Evolutionary conservation across 2,888 invertebrate genomes (phyloP).

Genomic region (Rhodophaea formosa): DNA sequence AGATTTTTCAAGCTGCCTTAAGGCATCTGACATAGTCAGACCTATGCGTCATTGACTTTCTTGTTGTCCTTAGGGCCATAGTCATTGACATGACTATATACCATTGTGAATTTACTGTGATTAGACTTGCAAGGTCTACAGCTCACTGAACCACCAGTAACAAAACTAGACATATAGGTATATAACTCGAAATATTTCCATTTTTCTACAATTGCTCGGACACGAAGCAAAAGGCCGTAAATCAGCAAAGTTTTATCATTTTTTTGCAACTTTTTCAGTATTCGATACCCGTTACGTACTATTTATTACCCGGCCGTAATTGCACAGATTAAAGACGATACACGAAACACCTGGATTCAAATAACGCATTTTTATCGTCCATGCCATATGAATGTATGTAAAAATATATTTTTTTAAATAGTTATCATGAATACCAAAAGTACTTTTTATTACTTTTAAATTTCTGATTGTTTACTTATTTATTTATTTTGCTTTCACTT

Average conservation of each 20-base stretch:
- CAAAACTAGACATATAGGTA: too few relatives aligned
- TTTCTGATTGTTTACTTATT: not conserved
- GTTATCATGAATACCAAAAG: not conserved
- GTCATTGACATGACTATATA: too few relatives aligned
- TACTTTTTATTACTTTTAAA: not conserved
- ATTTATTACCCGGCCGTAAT: not conserved
- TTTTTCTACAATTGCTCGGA: too few relatives aligned
- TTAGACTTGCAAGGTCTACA: too few relatives aligned
- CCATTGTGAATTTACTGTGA: too few relatives aligned
- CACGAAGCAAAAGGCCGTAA: not conserved
- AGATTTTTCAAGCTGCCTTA: too few relatives aligned
- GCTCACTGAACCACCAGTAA: too few relatives aligned
- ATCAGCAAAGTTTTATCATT: not conserved
- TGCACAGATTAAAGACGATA: not conserved
- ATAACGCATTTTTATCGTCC: not conserved
- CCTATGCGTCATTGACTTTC: too few relatives aligned
- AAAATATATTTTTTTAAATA: not conserved
- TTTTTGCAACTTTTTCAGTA: not conserved
- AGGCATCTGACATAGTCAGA: too few relatives aligned
- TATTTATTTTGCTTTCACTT: too few relatives aligned
- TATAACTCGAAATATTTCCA: too few relatives aligned
- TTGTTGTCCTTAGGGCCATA: too few relatives aligned
- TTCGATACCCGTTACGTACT: not conserved
- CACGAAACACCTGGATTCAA: not conserved
- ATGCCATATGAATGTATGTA: not conserved